Conservation (phyloP, 1,140 invertebrate species). For the Cyphomyrmex costatus region DNA sequence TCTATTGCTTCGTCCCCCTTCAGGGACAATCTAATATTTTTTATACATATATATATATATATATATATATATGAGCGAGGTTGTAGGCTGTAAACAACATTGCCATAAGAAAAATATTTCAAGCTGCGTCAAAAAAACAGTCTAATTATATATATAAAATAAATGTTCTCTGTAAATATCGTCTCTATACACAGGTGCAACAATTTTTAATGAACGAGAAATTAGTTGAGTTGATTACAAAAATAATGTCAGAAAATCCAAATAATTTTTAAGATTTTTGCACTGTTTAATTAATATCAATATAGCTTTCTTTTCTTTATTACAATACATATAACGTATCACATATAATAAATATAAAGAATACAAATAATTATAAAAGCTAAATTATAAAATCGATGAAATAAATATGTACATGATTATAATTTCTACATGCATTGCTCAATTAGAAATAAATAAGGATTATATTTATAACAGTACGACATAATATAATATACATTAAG, state of each 20-base stretch:
- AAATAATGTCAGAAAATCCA: neutral
- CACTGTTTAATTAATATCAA: neutral
- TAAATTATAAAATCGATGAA: too few species aligned
- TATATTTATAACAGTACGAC: neutral
- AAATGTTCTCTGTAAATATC: neutral
- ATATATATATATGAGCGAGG: neutral
- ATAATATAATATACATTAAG: neutral
- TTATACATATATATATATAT: neutral
- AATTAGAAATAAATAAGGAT: neutral
- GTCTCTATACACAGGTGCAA: neutral
- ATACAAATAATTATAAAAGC: too few species aligned
- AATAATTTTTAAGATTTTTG: neutral
- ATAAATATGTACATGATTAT: too few species aligned
- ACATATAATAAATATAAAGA: too few species aligned
- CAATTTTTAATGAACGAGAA: neutral
- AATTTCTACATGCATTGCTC: neutral
- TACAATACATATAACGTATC: too few species aligned
- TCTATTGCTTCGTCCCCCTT: neutral
- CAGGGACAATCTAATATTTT: constrained; percentile 1
- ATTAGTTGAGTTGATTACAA: neutral
- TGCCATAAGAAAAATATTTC: neutral
- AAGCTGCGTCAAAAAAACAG: neutral
- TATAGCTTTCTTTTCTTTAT: too few species aligned
- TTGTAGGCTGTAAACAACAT: neutral
- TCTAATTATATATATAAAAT: neutral